These are phyloP conservation scores for Metacarcinus magister DNA, from an alignment of 2,888 invertebrate genomes.

Conservation along the genomic window DNA sequence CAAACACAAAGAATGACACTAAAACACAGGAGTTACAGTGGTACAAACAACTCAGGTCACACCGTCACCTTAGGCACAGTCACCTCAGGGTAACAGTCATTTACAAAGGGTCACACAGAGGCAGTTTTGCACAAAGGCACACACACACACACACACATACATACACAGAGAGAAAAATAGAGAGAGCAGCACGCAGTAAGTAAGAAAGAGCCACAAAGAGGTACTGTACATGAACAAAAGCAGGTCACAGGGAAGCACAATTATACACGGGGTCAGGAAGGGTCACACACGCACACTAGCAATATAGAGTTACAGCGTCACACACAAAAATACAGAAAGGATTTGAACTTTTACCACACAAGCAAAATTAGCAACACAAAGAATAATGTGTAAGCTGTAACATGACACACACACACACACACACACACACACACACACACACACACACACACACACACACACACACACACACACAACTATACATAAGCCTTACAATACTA, in stretches of 20 bases:
- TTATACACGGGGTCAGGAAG: not conserved
- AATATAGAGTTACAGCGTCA: not conserved
- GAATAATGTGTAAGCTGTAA: not conserved
- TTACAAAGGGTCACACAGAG: not conserved
- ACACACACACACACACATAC: slow-evolving; percentile 14
- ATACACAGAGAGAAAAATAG: not conserved
- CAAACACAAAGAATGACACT: not conserved
- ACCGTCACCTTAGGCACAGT: not conserved
- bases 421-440: not conserved
- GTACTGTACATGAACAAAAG: not conserved
- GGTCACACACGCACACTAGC: not conserved
- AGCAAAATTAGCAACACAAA: not conserved
- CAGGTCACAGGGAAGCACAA: not conserved
- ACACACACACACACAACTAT: not conserved
- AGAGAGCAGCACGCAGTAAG: not conserved
- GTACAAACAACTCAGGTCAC: not conserved
- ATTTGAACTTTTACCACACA: not conserved
- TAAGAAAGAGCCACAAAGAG: not conserved
- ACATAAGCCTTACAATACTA: not conserved
- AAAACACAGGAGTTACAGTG: not conserved
- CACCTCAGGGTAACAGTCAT: not conserved
- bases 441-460: not conserved
- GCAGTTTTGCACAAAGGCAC: not conserved
- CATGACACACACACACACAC: not conserved
- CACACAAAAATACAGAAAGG: not conserved